phyloP scores from a whole-genome alignment of 2,113 vertebrate species.

The Australoheros scitulus region DNA sequence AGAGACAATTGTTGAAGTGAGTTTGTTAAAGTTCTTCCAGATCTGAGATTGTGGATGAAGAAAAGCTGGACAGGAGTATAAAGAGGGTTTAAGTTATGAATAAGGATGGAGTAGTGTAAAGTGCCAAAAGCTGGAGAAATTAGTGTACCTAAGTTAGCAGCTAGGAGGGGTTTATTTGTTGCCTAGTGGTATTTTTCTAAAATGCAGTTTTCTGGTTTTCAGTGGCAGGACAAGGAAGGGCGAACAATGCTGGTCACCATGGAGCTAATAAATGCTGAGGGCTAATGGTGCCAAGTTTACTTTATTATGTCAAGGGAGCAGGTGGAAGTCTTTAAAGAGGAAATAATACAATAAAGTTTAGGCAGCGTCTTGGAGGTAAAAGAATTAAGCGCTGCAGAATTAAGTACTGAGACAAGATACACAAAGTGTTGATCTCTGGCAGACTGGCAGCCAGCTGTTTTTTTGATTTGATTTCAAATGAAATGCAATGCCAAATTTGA shows the following conservation, averaged over 20 bases:
- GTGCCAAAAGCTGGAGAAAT: not conserved
- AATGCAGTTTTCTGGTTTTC: not conserved
- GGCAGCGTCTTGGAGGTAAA: not conserved
- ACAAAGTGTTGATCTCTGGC: not conserved
- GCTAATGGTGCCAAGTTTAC: not conserved
- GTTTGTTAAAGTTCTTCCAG: not conserved
- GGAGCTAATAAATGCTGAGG: not conserved
- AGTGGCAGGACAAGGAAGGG: not conserved
- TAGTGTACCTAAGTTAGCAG: too few relatives aligned
- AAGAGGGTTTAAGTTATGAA: not conserved
- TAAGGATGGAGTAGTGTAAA: not conserved
- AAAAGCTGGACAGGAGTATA: not conserved
- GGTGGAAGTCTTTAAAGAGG: not conserved
- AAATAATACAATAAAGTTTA: not conserved
- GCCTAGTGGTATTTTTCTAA: not conserved
- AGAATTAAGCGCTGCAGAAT: not conserved
- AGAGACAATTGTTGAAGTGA: not conserved
- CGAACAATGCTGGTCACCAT: not conserved
- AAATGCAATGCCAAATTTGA: not conserved
- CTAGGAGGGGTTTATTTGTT: not conserved
- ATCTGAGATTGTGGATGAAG: not conserved
- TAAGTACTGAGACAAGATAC: rapidly evolving
- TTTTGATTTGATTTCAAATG: constrained; percentile 4
- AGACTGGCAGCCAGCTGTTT: not conserved
- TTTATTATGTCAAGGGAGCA: not conserved